These are phyloP conservation scores for Eupithecia subfuscata DNA, from an alignment of 2,888 invertebrate genomes.

Conservation along the genomic window DNA sequence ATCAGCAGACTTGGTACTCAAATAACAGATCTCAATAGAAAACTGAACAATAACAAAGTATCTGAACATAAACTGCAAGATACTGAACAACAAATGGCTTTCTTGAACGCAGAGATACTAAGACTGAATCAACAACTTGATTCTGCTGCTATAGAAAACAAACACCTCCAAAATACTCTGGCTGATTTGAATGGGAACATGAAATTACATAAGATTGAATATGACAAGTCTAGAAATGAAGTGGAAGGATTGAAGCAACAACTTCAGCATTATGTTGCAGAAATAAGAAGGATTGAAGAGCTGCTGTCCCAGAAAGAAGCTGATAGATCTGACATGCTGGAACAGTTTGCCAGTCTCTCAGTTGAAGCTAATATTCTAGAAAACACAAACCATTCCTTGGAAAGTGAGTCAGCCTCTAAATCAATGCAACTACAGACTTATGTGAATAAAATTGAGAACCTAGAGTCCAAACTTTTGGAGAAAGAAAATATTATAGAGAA, in stretches of 20 bases:
- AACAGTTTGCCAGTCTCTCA: conserved; percentile 90
- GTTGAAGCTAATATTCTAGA: conserved; percentile 91
- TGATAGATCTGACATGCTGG: conserved; percentile 91
- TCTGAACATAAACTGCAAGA: conserved; percentile 79
- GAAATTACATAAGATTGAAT: conserved; percentile 85
- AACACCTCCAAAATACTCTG: conserved; percentile 89
- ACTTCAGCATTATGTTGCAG: conserved; percentile 91
- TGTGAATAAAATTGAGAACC: conserved; percentile 78
- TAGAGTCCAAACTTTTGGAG: conserved; percentile 86
- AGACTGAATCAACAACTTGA: conserved; percentile 83
- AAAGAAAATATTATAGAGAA: conserved; percentile 74
- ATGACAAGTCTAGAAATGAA: conserved; percentile 88
- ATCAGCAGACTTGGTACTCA: conserved; percentile 82
- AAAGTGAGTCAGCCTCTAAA: conserved; percentile 89
- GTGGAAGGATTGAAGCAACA: conserved; percentile 90
- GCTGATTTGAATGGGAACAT: conserved; percentile 86
- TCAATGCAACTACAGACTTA: conserved; percentile 83
- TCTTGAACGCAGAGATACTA: conserved; percentile 85
- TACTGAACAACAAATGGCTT: conserved; percentile 81
- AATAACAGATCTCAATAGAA: conserved; percentile 82
- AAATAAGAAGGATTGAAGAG: conserved; percentile 91
- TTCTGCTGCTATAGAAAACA: conserved; percentile 86
- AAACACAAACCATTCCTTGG: conserved; percentile 91
- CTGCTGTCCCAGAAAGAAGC: conserved; percentile 89
- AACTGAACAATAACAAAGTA: conserved; percentile 72